These are phyloP conservation scores for Rachycentron canadum DNA, from an alignment of 2,797 vertebrate genomes.

Conservation along the genomic window DNA sequence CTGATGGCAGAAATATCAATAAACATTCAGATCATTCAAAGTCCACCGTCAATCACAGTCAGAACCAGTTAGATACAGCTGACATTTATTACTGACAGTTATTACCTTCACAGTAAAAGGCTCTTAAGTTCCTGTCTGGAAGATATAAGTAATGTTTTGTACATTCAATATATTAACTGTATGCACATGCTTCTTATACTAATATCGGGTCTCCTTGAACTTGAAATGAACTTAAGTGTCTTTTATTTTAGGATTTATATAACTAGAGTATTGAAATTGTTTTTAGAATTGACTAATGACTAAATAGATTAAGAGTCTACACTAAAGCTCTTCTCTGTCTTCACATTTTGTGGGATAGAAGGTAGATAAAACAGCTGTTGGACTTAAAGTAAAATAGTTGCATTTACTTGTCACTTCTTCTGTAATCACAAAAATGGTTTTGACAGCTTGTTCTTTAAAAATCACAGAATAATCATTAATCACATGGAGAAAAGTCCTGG, in stretches of 20 bases:
- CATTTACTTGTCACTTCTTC: background rate
- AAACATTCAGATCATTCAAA: background rate
- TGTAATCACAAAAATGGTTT: constrained; percentile 3
- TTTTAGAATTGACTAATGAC: too few relatives aligned
- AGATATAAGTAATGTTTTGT: too few relatives aligned
- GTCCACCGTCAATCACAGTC: background rate
- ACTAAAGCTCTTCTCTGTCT: background rate
- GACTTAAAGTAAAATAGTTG: background rate
- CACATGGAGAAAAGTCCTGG: background rate
- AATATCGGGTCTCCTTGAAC: background rate
- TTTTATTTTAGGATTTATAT: background rate
- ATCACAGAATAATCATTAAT: constrained; percentile 3
- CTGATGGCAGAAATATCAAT: background rate
- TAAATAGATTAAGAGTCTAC: background rate
- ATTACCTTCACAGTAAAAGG: background rate
- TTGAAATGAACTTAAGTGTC: background rate
- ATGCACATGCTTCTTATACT: background rate
- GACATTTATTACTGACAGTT: background rate
- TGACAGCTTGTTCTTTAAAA: constrained; percentile 3
- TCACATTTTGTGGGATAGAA: background rate
- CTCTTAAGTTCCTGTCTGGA: background rate
- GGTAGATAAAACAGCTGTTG: too few relatives aligned
- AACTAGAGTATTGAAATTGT: background rate
- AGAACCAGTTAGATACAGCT: background rate
- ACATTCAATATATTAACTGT: too few relatives aligned